These are phyloP conservation scores for Gadus chalcogrammus DNA, from an alignment of 2,113 vertebrate genomes.

Conservation along the genomic window DNA sequence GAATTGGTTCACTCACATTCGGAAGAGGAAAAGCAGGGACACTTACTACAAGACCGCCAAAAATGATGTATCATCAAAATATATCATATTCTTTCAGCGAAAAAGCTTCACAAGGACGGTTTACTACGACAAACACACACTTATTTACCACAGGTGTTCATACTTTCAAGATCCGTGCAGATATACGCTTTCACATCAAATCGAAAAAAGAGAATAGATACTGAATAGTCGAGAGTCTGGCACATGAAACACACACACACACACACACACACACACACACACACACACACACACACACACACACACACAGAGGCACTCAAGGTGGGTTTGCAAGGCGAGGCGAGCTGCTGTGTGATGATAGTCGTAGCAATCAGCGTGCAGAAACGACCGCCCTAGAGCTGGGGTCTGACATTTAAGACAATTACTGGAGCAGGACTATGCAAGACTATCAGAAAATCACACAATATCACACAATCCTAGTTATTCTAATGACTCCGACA, in stretches of 20 bases:
- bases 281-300: background rate
- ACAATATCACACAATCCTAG: conserved; percentile 34
- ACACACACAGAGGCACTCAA: conserved; percentile 30
- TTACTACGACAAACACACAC: too few relatives aligned
- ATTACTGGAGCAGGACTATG: conserved; percentile 50
- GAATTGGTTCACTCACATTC: too few relatives aligned
- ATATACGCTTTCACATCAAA: too few relatives aligned
- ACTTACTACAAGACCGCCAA: too few relatives aligned
- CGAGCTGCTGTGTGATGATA: conserved; percentile 48
- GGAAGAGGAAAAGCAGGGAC: too few relatives aligned
- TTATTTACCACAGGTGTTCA: too few relatives aligned
- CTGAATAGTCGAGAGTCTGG: background rate
- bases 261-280: conserved; percentile 7
- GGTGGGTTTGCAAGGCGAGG: conserved; percentile 41
- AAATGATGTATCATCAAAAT: too few relatives aligned
- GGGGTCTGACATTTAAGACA: conserved; percentile 59
- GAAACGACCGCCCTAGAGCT: conserved; percentile 46
- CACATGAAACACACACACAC: conserved; percentile 19
- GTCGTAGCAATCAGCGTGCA: conserved; percentile 52
- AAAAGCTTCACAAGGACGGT: too few relatives aligned
- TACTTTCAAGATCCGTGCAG: too few relatives aligned
- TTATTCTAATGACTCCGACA: conserved; percentile 25
- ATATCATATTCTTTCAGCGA: too few relatives aligned
- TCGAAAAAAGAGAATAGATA: too few relatives aligned
- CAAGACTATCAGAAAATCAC: conserved; percentile 33